Conservation (phyloP, 2,797 vertebrate genomes). For the Xyrichtys novacula region DNA sequence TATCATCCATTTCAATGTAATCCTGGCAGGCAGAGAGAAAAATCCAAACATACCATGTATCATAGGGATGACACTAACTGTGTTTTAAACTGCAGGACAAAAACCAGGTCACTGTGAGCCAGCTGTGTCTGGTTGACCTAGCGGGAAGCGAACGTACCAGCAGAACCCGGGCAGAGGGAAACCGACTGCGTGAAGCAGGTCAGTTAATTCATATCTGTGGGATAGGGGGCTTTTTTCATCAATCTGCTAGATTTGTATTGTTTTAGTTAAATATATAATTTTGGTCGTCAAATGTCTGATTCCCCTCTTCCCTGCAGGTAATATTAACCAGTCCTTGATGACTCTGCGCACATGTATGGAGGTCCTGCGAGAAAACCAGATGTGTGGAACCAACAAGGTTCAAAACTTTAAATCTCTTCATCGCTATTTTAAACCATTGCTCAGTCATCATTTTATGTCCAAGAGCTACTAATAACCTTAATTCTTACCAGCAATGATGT, state of each 20-base stretch:
- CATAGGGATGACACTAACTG: too few species aligned
- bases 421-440: neutral
- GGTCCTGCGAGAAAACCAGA: constrained; percentile 93
- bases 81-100: constrained; percentile 85
- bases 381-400: constrained; percentile 93
- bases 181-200: constrained; percentile 95
- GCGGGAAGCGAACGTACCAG: constrained; percentile 97
- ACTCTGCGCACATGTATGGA: constrained; percentile 96
- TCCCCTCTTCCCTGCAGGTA: constrained; percentile 82
- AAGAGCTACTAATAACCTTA: neutral
- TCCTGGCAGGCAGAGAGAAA: too few species aligned
- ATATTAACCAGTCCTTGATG: constrained; percentile 98
- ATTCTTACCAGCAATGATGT: neutral
- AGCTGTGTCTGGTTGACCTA: constrained; percentile 95
- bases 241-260: neutral
- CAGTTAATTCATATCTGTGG: neutral
- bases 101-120: constrained; percentile 92
- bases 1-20: neutral
- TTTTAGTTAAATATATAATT: neutral
- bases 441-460: neutral
- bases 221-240: neutral
- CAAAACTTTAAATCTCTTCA: neutral
- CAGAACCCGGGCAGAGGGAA: constrained; percentile 94
- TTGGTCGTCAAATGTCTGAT: neutral
- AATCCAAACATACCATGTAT: too few species aligned